Evolutionary conservation across 2,797 vertebrate species (phyloP), one percentile per base, ranked within the genome.

Genomic region (Melanotaenia boesemani): DNA sequence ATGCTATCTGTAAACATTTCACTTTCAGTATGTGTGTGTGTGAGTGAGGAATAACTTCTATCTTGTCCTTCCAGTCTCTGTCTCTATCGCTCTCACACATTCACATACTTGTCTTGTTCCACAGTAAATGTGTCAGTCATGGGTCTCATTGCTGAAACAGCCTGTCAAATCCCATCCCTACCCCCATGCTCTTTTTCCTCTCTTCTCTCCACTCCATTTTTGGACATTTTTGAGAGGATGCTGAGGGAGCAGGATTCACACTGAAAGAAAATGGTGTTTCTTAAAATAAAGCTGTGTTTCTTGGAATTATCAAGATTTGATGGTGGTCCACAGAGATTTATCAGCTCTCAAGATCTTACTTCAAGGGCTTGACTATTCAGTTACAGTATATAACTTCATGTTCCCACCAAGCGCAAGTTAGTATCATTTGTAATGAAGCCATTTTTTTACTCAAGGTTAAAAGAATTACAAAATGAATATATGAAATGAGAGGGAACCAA

Each of bases 41-140:
- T 54, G 48, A 9, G 56, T 18, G 68, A 34, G 41, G 1, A 69
- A 48, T 77, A 64, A 74, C 72, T 67, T 67, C 75, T 22, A 52
- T 74, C 67, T 59, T 15, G 10, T 67, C 63, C 62, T 70, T 72
- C 69, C 54, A 26, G 64, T 70, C 58, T 63, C 76, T 34, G 0
- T 50, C 54, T 83, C 81, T 76, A 67, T 83, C 60, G 62, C 68
- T 20, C 70, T 65, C 69, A 72, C 68, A 79, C 83, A 73, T 76
- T 75, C 74, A 62, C 89, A 85, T 57, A 76, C 81, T 88, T 84
- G 83, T 90, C 88, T 80, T 67, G 76, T 78, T 89, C 78, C 77
- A 74, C 69, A 72, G 83, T 87, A 83, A 91, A 90, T 80, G 81
- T 91, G 90, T 90, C 91, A 88, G 84, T 91, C 88, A 86, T 56